Evolutionary conservation across 2,888 invertebrate species (phyloP), one percentile per base, ranked within the genome.

Genomic region (Nipponacmea schrenckii): DNA sequence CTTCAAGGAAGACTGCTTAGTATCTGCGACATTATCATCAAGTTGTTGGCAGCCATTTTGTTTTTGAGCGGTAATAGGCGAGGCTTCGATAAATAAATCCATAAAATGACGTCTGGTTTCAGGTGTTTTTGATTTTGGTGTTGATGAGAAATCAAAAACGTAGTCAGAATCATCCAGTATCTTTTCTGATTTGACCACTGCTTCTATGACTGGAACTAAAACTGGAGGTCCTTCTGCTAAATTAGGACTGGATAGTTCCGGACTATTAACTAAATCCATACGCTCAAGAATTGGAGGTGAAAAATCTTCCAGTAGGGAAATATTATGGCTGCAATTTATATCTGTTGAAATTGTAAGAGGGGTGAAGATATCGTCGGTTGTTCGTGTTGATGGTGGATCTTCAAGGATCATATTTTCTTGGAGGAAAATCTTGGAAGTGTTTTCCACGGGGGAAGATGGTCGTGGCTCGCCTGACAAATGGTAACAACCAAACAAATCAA

Each of bases 401-500:
- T 12, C 24, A 56, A 14, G 20, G 10, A 56, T 1, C 10, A 20
- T 14, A 56, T 56, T 56, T 24, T 24, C 20, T 1, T 5, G 12
- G 20, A 15, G 8, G 24, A 56, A 24, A 14, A 70, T 63, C 4
- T 31, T 56, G 20, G 50, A n/a, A 26, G 27, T 24, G 27, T 39
- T 50, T 56, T 67, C 17, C n/a, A 17, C 67, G 20, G 27, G 27
- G 3, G 56, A 62, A n/a, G 20, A 8, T 24, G 48, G 66, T 39
- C 66, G 66, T 8, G 26, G n/a, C 20, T 39, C 17, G 4, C 62
- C 63, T 12, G 44, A 45, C 27, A 64, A 17, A n/a, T 65, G 27
- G 5, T 70, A 48, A 62, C 63, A 66, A 17, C 62, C 62, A 15
- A 73, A 66, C 63, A 75, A 48, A 31, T 67, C 68, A 44, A 75